Evolutionary conservation across 2,888 invertebrate genomes (phyloP).

Genomic region (Tetheella fluctuosa): DNA sequence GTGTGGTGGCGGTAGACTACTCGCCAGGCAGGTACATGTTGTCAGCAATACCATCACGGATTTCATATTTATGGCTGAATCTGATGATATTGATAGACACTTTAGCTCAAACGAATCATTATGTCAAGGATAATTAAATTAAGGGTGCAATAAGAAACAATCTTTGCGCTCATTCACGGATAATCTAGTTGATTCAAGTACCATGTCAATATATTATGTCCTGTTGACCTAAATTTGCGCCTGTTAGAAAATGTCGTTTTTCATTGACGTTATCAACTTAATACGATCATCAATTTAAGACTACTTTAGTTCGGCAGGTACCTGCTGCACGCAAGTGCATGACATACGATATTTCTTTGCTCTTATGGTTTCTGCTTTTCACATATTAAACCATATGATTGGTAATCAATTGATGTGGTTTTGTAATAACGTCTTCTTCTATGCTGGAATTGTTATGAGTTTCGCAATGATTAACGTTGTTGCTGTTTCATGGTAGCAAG

Average conservation of each 20-base stretch:
- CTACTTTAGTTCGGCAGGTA: not conserved
- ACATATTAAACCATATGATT: not conserved
- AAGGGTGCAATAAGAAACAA: not conserved
- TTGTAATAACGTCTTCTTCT: not conserved
- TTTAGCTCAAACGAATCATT: not conserved
- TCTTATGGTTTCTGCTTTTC: not conserved
- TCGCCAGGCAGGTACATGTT: slow-evolving; percentile 46
- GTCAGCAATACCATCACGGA: slow-evolving; percentile 48
- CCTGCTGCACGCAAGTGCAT: not conserved
- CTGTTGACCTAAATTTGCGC: not conserved
- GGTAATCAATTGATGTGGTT: not conserved
- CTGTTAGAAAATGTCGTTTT: slow-evolving; percentile 1
- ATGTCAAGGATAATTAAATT: not conserved
- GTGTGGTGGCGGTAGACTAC: slow-evolving; percentile 77
- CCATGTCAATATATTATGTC: slow-evolving; percentile 8
- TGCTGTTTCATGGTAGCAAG: not conserved
- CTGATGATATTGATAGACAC: slow-evolving; percentile 18
- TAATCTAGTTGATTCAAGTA: not conserved
- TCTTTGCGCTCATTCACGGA: not conserved
- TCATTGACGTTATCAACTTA: slow-evolving; percentile 3
- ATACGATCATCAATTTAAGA: slow-evolving; percentile 6
- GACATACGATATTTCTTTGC: not conserved
- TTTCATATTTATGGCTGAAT: slow-evolving; percentile 43
- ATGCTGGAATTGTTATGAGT: not conserved
- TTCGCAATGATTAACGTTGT: not conserved